These are phyloP conservation scores for Sepioteuthis lessoniana DNA, from an alignment of 2,888 invertebrate genomes.

Conservation along the genomic window DNA sequence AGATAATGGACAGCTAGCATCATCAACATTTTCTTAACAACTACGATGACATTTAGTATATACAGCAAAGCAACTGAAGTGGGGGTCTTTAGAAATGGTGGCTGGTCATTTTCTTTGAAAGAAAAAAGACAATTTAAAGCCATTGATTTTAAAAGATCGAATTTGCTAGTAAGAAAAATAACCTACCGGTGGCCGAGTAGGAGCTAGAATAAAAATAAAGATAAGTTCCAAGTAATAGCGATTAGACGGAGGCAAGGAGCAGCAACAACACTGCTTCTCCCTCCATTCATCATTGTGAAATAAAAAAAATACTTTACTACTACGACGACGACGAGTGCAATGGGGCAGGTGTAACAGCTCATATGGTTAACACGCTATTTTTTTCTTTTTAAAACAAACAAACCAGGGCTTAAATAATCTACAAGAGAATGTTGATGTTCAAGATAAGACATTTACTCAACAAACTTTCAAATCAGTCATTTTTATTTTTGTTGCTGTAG, in stretches of 20 bases:
- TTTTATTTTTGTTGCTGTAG: background rate
- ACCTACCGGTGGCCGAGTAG: background rate
- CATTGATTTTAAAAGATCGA: background rate
- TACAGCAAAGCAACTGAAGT: background rate
- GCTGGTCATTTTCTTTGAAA: background rate
- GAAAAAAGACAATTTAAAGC: background rate
- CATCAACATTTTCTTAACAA: background rate
- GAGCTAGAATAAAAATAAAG: background rate
- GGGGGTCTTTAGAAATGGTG: background rate
- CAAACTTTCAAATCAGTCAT: too few species aligned
- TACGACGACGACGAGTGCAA: background rate
- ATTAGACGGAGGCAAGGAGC: background rate
- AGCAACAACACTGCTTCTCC: slow-evolving; percentile 18
- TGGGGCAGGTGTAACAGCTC: background rate
- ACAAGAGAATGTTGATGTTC: background rate
- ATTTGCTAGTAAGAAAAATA: background rate
- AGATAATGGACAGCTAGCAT: background rate
- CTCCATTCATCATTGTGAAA: background rate
- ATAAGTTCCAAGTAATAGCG: background rate
- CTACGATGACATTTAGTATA: background rate
- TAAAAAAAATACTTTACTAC: background rate
- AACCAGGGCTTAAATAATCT: too few species aligned
- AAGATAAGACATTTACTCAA: background rate
- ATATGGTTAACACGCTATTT: background rate
- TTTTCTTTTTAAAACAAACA: too few species aligned